Conservation (phyloP, 1,140 invertebrate genomes). For the Stegodyphus dumicola region DNA sequence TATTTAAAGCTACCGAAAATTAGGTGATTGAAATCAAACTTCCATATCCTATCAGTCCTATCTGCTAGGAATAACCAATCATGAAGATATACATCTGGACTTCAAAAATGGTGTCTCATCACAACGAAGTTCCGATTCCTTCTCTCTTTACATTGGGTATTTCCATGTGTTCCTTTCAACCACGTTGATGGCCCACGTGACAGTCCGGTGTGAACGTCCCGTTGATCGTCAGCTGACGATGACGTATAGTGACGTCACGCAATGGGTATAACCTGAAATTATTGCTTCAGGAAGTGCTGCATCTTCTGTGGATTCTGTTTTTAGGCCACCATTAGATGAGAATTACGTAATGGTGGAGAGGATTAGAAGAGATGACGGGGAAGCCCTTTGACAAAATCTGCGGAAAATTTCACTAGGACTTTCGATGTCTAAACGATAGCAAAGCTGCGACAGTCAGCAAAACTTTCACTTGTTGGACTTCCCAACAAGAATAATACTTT, state of each 20-base stretch:
- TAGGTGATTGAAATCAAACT: too few relatives aligned
- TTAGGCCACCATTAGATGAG: conserved; percentile 15
- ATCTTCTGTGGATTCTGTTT: conserved; percentile 27
- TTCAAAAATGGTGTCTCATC: too few relatives aligned
- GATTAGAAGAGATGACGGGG: conserved; percentile 1
- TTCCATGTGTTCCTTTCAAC: neutral
- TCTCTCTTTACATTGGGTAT: neutral
- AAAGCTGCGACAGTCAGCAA: too few relatives aligned
- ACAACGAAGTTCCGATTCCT: too few relatives aligned
- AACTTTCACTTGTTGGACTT: too few relatives aligned
- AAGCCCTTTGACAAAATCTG: neutral
- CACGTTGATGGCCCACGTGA: conserved; percentile 50
- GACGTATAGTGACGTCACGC: conserved; percentile 18
- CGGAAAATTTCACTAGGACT: neutral
- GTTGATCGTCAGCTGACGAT: conserved; percentile 17
- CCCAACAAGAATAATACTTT: too few relatives aligned
- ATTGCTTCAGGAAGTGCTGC: conserved; percentile 10
- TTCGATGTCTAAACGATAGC: neutral
- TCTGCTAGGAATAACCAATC: too few relatives aligned
- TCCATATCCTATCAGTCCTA: too few relatives aligned
- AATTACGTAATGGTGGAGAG: neutral
- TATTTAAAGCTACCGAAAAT: too few relatives aligned
- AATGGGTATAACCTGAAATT: conserved; percentile 41
- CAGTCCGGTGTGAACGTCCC: conserved; percentile 42
- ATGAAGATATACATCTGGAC: too few relatives aligned